phyloP scores from a whole-genome alignment of 2,888 invertebrate genomes.

The Dryobota labecula region DNA sequence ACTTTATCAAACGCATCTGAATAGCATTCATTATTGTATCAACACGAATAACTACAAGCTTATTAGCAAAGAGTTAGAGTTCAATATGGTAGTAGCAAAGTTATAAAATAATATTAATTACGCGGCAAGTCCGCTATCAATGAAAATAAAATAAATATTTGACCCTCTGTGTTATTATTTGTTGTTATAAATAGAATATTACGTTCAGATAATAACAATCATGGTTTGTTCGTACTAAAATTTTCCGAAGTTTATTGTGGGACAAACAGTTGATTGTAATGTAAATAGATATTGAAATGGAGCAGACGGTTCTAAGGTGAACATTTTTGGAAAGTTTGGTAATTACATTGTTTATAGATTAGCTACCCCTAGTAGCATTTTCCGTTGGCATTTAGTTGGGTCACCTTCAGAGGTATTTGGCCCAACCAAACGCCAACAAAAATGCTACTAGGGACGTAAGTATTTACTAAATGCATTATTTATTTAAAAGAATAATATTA shows the following conservation, averaged over 20 bases:
- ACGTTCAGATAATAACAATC: conserved; percentile 50
- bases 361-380: no score
- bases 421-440: no score
- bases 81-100: conserved; percentile 7
- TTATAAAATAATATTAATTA: conserved; percentile 34
- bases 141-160: conserved; percentile 64
- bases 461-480: not conserved
- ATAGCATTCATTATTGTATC: conserved; percentile 37
- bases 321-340: conserved; percentile 46
- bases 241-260: conserved; percentile 55
- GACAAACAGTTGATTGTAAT: conserved; percentile 41
- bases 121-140: conserved; percentile 50
- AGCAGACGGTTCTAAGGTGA: conserved; percentile 23
- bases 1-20: conserved; percentile 51
- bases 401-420: no score
- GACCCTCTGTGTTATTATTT: conserved; percentile 64
- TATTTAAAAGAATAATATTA: not conserved
- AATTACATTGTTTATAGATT: not conserved
- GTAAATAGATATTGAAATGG: conserved; percentile 32
- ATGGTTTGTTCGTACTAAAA: conserved; percentile 44
- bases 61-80: conserved; percentile 27
- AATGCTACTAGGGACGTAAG: no score
- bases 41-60: conserved; percentile 4
- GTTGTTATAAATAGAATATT: conserved; percentile 66
- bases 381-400: no score